A percentile compares a stretch with the other conserved stretches of the same genome.
These are phyloP conservation scores for Adelognathus sp. DNA, from an alignment of 2,888 invertebrate genomes.

Conservation along the genomic window DNA sequence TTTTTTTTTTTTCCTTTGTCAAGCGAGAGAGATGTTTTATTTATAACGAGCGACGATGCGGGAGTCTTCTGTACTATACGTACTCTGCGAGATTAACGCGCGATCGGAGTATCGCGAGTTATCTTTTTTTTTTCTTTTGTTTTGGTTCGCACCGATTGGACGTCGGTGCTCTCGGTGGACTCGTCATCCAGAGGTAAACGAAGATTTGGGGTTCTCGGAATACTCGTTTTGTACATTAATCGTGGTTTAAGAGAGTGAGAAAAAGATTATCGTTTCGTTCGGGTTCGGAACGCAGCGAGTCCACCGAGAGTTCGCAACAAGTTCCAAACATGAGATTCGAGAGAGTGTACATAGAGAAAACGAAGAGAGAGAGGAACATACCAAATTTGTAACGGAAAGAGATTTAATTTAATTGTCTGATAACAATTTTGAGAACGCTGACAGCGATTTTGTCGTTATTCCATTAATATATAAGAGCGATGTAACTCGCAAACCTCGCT, in stretches of 20 bases:
- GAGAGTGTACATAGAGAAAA: constrained; percentile 69
- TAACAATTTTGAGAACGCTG: constrained; percentile 64
- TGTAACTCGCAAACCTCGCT: constrained; percentile 45
- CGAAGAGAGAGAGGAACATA: constrained; percentile 71
- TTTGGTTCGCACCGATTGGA: constrained; percentile 7
- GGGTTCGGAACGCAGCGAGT: constrained; percentile 38
- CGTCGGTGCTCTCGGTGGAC: constrained; percentile 11
- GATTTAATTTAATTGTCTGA: constrained; percentile 62
- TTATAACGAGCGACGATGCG: too few species aligned
- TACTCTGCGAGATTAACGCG: not conserved
- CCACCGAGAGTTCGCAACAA: constrained; percentile 42
- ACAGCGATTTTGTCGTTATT: constrained; percentile 66
- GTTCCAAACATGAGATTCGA: too few species aligned
- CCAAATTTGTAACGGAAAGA: constrained; percentile 69
- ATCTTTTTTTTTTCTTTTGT: not conserved
- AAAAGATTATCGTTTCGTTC: not conserved
- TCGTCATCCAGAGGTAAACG: not conserved
- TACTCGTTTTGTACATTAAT: constrained; percentile 52
- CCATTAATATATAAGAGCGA: constrained; percentile 62
- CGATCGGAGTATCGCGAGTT: constrained; percentile 1
- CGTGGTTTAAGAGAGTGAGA: constrained; percentile 24
- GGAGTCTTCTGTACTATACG: too few species aligned
- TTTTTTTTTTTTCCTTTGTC: not conserved
- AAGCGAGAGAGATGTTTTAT: not conserved
- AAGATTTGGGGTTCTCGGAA: not conserved